Evolutionary conservation across 2,797 vertebrate species (phyloP).

Genomic region (Protosalanx chinensis): DNA sequence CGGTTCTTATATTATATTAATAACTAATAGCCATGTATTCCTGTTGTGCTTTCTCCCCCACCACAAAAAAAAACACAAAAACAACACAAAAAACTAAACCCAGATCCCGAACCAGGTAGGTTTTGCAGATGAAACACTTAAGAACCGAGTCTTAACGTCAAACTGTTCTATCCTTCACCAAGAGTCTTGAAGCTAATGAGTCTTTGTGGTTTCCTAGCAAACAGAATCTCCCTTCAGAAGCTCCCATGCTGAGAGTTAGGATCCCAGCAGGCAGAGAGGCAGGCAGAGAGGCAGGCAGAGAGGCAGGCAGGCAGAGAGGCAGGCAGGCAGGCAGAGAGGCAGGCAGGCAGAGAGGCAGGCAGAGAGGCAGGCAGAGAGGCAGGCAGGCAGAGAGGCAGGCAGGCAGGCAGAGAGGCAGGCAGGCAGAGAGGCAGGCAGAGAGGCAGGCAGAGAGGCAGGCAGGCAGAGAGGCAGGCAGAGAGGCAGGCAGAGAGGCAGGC

Average conservation of each 20-base stretch:
- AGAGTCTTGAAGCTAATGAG: constrained; percentile 52
- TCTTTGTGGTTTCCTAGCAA: not conserved
- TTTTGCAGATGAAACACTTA: constrained; percentile 17
- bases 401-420: too few relatives aligned
- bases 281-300: too few relatives aligned
- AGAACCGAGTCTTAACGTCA: not conserved
- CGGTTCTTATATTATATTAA: not conserved
- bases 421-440: too few relatives aligned
- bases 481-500: too few relatives aligned
- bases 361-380: too few relatives aligned
- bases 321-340: too few relatives aligned
- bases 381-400: too few relatives aligned
- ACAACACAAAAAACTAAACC: not conserved
- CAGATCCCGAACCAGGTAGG: constrained; percentile 73
- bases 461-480: too few relatives aligned
- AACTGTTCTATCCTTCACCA: constrained; percentile 27
- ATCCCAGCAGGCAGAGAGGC: not conserved
- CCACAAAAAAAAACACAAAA: too few relatives aligned
- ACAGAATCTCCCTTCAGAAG: not conserved
- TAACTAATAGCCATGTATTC: constrained; percentile 26
- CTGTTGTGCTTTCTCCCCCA: constrained; percentile 38
- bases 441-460: too few relatives aligned
- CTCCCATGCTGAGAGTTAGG: not conserved
- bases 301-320: too few relatives aligned
- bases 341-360: too few relatives aligned